These are phyloP conservation scores for Phyllostomus hastatus DNA, from an alignment of 2,113 vertebrate species.

Conservation along the genomic window DNA sequence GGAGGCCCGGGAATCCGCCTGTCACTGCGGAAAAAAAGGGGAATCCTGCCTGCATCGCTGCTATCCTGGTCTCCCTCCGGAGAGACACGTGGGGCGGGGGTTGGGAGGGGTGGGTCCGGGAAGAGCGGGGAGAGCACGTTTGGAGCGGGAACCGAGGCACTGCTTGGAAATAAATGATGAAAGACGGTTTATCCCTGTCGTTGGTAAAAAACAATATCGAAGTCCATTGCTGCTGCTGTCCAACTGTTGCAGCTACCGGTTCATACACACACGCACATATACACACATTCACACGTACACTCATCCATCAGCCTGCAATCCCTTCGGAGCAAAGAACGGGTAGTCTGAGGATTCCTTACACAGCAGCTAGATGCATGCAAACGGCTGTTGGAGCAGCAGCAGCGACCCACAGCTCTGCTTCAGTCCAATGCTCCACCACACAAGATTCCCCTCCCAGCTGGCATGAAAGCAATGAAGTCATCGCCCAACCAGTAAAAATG, in stretches of 20 bases:
- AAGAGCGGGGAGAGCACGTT: neutral
- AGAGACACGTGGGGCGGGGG: conserved; percentile 21
- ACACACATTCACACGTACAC: neutral
- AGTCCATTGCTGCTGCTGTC: conserved; percentile 52
- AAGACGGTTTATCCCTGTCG: conserved; percentile 28
- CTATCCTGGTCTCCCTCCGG: conserved; percentile 29
- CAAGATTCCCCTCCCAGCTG: conserved; percentile 46
- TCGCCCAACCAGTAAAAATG: conserved; percentile 43
- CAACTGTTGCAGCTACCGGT: conserved; percentile 55
- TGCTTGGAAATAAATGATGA: conserved; percentile 53
- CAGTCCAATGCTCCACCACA: conserved; percentile 1
- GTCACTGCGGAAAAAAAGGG: conserved; percentile 65
- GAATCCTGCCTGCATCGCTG: conserved; percentile 65
- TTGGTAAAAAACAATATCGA: conserved; percentile 47
- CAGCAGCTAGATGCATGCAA: conserved; percentile 39
- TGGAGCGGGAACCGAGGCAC: neutral
- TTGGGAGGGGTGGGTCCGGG: too few relatives aligned
- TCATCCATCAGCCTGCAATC: conserved; percentile 26
- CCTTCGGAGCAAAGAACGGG: conserved; percentile 49
- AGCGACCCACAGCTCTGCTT: conserved; percentile 44
- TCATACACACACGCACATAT: neutral
- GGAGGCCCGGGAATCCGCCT: conserved; percentile 63
- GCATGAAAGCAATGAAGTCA: conserved; percentile 71
- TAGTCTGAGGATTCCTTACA: conserved; percentile 41
- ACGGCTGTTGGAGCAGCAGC: neutral